Evolutionary conservation across 2,888 invertebrate species (phyloP), one percentile per base, ranked within the genome.

Genomic region (Parapristionchus giblindavisi): DNA sequence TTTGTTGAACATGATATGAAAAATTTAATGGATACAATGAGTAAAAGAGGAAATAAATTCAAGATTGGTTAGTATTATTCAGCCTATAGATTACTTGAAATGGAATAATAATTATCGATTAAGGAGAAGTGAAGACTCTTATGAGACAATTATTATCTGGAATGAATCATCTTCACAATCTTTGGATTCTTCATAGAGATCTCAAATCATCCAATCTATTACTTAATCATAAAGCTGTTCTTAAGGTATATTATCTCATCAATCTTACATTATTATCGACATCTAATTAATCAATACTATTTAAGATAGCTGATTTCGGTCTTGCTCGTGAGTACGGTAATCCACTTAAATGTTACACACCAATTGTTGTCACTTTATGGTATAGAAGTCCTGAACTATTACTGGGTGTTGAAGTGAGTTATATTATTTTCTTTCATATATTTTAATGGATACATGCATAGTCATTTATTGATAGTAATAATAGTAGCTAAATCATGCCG

Each of bases 1-100:
- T 99, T 97, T 88, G 97, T 99, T 5, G 99, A 99, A 88, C 99
- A 99, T 88, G 99, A 99, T 89, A 91, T 99, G 54, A 99, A 99
- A 89, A 94, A 94, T 58, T 91, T 99, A 29, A 98, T 99, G 95
- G 97, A 99, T 89, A 95, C 95, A 0, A 96, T 99, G 96, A 92
- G 94, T 76, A 92, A 92, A 76, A 71, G 78, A 11, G 89, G 89
- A 78, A 88, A 90, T 75, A 89, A 89, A 5, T 90, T 91, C 83
- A 87, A 89, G 34, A 87, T 90, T 34, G 90, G 90, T 89, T 8
- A 71, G 70, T 14, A 32, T 4, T 29, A 29, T n/a, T n/a, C n/a
- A n/a, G n/a, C n/a, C n/a, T n/a, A n/a, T n/a, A n/a, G n/a, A n/a
- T n/a, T n/a, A n/a, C n/a, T n/a, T n/a, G n/a, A n/a, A n/a, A n/a